Conservation (phyloP, 2,113 vertebrate genomes). For the Lampris megalopsis region DNA sequence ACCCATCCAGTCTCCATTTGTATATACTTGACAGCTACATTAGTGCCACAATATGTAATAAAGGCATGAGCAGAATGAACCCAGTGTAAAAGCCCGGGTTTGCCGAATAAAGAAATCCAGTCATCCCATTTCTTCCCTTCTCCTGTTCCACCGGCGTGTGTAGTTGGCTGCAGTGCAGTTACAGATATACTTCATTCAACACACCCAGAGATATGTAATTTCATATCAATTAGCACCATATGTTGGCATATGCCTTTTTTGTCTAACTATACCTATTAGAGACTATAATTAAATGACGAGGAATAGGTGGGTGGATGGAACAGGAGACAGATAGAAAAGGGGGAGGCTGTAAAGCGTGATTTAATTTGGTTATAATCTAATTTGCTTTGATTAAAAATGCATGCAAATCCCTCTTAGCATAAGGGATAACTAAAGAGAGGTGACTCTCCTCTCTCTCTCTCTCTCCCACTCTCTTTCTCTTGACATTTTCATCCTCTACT, state of each 20-base stretch:
- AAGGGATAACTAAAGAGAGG: constrained; percentile 80
- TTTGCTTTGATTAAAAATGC: constrained; percentile 89
- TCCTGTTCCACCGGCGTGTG: background rate
- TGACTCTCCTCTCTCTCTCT: constrained; percentile 67
- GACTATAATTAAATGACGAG: constrained; percentile 80
- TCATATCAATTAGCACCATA: constrained; percentile 42
- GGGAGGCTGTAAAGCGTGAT: constrained; percentile 81
- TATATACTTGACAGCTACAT: constrained; percentile 50
- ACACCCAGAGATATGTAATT: constrained; percentile 17
- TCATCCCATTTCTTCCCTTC: constrained; percentile 4
- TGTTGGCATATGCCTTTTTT: constrained; percentile 26
- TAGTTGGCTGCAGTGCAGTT: background rate
- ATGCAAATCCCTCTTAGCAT: constrained; percentile 86
- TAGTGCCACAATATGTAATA: constrained; percentile 25
- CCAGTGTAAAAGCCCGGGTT: constrained; percentile 29
- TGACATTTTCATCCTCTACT: constrained; percentile 21
- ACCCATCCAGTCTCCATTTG: constrained; percentile 32
- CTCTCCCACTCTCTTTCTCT: constrained; percentile 27
- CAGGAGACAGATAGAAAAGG: constrained; percentile 75
- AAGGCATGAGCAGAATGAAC: constrained; percentile 18
- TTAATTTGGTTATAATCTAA: constrained; percentile 87
- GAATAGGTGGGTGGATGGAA: constrained; percentile 78
- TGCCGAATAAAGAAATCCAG: constrained; percentile 19
- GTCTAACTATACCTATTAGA: constrained; percentile 75
- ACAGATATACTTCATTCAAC: constrained; percentile 10